Conservation (phyloP, 2,797 vertebrate species). For the Leptoclinus maculatus region DNA sequence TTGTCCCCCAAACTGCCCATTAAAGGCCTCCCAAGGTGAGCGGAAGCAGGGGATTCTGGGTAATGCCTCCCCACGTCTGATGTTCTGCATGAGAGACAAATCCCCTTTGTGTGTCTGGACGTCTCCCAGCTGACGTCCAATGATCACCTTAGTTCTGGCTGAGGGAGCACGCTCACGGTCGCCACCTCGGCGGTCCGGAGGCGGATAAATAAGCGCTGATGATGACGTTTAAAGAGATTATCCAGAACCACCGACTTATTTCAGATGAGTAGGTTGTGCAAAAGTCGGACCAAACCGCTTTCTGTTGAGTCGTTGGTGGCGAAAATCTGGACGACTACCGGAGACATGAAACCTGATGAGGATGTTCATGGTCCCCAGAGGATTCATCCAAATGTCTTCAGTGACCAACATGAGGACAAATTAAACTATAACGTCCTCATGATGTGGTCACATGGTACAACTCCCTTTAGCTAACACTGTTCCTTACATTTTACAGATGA, state of each 20-base stretch:
- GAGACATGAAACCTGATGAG: too few species aligned
- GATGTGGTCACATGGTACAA: too few species aligned
- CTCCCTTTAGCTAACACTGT: too few species aligned
- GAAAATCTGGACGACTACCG: background rate
- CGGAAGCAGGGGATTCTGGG: constrained; percentile 23
- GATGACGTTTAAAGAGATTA: constrained; percentile 44
- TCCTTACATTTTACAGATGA: too few species aligned
- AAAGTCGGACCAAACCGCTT: constrained; percentile 12
- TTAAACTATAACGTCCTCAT: too few species aligned
- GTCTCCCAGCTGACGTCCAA: constrained; percentile 40
- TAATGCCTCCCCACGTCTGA: constrained; percentile 26
- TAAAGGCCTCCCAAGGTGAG: constrained; percentile 44
- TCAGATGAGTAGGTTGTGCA: constrained; percentile 5
- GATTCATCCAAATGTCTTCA: too few species aligned
- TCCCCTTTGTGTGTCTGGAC: constrained; percentile 55
- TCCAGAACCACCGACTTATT: constrained; percentile 31
- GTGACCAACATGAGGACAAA: too few species aligned
- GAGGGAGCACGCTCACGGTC: constrained; percentile 37
- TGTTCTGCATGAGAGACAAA: constrained; percentile 64
- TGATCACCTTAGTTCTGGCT: constrained; percentile 64
- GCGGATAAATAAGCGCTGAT: constrained; percentile 45
- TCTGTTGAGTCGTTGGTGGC: too few species aligned
- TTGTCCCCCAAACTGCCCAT: constrained; percentile 28
- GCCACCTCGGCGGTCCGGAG: constrained; percentile 3
- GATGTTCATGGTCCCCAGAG: too few species aligned